A percentile compares a stretch with the other conserved stretches of the same genome.
Conservation (phyloP, 2,888 invertebrate species). For the Luperina testacea region DNA sequence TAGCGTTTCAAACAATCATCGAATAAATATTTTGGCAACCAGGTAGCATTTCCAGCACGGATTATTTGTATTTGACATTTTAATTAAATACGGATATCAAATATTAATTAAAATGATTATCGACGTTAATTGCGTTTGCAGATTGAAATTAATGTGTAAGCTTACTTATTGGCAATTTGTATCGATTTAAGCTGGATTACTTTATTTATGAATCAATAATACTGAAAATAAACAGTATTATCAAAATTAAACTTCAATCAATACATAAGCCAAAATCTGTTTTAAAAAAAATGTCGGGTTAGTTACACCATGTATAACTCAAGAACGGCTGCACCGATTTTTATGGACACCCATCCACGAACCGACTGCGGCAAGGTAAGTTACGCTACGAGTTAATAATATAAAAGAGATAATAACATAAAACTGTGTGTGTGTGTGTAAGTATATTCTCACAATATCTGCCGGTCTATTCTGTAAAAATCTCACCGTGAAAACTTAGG, state of each 20-base stretch:
- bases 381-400: no score
- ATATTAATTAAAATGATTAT: slow-evolving; percentile 23
- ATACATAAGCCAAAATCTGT: background rate
- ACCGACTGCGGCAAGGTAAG: background rate
- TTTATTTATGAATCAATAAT: background rate
- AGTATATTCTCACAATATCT: no score
- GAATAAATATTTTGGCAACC: background rate
- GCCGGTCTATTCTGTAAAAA: no score
- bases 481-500: no score
- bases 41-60: background rate
- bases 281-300: no score
- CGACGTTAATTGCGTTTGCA: slow-evolving; percentile 5
- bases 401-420: no score
- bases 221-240: background rate
- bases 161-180: background rate
- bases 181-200: slow-evolving; percentile 13
- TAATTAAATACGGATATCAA: background rate
- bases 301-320: no score
- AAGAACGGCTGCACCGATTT: no score
- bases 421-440: no score
- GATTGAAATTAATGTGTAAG: slow-evolving; percentile 3
- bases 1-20: background rate
- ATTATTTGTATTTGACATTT: slow-evolving; percentile 1
- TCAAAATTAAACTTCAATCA: background rate
- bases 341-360: background rate